These are phyloP conservation scores for Sebastes ruberrimus DNA, from an alignment of 2,797 vertebrate genomes.

Conservation along the genomic window DNA sequence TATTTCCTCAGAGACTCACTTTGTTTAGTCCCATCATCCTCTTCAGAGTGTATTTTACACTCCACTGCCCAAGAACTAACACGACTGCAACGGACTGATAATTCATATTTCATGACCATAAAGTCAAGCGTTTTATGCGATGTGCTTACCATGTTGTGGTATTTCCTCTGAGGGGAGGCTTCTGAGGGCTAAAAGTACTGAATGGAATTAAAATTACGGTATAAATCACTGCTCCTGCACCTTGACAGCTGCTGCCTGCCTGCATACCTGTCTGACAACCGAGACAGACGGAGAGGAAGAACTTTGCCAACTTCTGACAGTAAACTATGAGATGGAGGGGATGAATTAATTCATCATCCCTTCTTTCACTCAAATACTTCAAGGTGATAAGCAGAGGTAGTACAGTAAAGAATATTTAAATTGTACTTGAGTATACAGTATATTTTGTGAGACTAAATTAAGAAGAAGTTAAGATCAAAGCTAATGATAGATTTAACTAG, in stretches of 20 bases:
- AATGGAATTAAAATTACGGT: slow-evolving; percentile 64
- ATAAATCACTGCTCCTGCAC: slow-evolving; percentile 65
- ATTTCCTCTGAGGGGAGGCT: slow-evolving; percentile 49
- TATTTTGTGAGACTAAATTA: background rate
- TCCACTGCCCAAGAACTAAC: slow-evolving; percentile 55
- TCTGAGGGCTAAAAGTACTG: slow-evolving; percentile 48
- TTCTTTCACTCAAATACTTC: slow-evolving; percentile 3
- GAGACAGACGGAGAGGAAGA: slow-evolving; percentile 14
- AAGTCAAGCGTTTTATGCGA: slow-evolving; percentile 62
- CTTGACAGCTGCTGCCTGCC: slow-evolving; percentile 54
- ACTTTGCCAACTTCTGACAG: background rate
- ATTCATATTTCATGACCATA: slow-evolving; percentile 69
- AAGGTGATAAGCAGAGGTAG: background rate
- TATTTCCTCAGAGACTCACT: slow-evolving; percentile 48
- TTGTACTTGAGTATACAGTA: background rate
- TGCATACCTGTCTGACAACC: slow-evolving; percentile 32
- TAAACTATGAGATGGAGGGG: background rate
- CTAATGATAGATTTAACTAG: background rate
- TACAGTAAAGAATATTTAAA: background rate
- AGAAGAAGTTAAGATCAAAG: background rate
- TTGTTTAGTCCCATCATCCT: slow-evolving; percentile 56
- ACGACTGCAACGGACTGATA: slow-evolving; percentile 58
- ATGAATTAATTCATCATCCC: background rate
- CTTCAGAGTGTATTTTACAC: slow-evolving; percentile 61
- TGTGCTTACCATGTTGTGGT: slow-evolving; percentile 48